Conservation (phyloP, 2,113 vertebrate genomes). For the Poicephalus gulielmi region DNA sequence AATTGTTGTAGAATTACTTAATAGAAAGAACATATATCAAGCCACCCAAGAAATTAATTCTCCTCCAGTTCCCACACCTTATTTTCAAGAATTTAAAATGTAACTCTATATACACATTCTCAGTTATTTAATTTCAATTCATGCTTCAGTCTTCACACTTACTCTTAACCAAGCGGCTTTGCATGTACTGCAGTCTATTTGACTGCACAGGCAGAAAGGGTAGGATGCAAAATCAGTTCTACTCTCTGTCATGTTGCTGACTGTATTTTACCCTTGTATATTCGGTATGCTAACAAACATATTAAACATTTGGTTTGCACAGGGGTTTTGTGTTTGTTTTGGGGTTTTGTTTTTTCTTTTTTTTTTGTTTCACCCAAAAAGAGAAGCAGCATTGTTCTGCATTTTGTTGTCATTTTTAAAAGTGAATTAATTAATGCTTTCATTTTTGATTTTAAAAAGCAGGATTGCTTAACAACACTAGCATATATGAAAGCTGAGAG, state of each 20-base stretch:
- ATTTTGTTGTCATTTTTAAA: neutral
- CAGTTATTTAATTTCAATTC: neutral
- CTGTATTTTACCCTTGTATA: neutral
- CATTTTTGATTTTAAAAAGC: neutral
- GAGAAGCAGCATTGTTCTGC: neutral
- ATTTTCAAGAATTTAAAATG: neutral
- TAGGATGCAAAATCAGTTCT: neutral
- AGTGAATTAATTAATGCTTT: neutral
- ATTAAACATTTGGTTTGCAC: neutral
- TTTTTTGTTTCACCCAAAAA: neutral
- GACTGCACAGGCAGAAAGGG: neutral
- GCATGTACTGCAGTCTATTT: neutral
- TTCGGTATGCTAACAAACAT: neutral
- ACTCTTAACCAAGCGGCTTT: neutral
- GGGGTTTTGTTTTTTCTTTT: accelerated
- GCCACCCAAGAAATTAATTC: neutral
- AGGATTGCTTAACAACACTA: neutral
- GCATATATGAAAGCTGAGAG: neutral
- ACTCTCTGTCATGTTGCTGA: neutral
- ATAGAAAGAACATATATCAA: neutral
- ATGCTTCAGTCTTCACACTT: neutral
- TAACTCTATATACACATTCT: neutral
- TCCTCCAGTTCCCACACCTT: neutral
- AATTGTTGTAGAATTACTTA: neutral
- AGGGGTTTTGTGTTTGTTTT: neutral